These are phyloP conservation scores for Tiliacea citrago DNA, from an alignment of 2,888 invertebrate genomes.

Conservation along the genomic window DNA sequence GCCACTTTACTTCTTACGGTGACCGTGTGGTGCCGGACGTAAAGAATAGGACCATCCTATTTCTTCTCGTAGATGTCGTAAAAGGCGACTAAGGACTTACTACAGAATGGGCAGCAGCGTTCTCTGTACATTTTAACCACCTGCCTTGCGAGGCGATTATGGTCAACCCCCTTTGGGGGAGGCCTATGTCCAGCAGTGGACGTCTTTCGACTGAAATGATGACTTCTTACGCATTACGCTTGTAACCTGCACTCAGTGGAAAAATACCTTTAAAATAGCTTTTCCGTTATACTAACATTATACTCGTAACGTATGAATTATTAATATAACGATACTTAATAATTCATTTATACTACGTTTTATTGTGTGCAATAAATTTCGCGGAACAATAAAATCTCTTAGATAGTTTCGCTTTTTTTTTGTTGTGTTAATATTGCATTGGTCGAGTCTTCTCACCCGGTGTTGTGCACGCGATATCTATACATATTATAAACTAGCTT, in stretches of 20 bases:
- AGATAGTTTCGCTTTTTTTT: conserved; percentile 63
- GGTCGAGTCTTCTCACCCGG: conserved; percentile 53
- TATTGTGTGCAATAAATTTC: conserved; percentile 69
- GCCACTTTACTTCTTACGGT: not conserved
- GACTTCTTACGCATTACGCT: conserved; percentile 22
- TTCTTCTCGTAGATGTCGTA: no score
- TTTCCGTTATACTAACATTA: conserved; percentile 65
- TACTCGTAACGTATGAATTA: conserved; percentile 70
- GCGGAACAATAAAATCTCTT: conserved; percentile 67
- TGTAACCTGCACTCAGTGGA: conserved; percentile 13
- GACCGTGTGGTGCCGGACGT: no score
- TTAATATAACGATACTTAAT: conserved; percentile 68
- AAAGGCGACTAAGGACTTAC: no score
- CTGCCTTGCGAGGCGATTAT: no score
- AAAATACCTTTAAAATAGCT: conserved; percentile 56
- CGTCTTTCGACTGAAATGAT: no score
- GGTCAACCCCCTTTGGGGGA: no score
- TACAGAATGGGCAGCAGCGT: no score
- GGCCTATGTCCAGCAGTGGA: no score
- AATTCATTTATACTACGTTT: conserved; percentile 69
- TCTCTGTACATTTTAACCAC: no score
- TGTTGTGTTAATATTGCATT: conserved; percentile 57
- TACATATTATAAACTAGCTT: no score
- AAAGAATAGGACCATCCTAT: no score
- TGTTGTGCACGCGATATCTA: conserved; percentile 60